Base-by-base conservation (phyloP, 2,113 vertebrate genomes). In the Leptodactylus fuscus region DNA sequence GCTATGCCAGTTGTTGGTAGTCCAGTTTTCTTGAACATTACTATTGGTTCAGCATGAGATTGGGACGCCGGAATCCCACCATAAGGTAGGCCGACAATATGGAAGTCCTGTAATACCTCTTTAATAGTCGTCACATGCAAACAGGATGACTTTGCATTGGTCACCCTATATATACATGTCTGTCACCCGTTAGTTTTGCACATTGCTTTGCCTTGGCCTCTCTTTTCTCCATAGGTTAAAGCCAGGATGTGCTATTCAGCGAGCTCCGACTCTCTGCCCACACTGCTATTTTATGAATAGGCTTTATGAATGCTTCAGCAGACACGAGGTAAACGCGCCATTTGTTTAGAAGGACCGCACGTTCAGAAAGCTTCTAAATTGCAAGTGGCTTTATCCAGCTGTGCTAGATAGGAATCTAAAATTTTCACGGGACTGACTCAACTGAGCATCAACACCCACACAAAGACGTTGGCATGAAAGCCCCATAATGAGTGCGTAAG, bases 321-420 rank as follows among this genome's bases (percentile, higher is more conserved):
- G 11, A 16, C 55, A 67, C 22, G 32, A 81, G 55, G 55, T 81
- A 38, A 81, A 65, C 20, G 55, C 58, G 9, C n/a, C 55, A 46
- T 81, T 44, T 81, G 48, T 81, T 65, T 46, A 67, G n/a, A 48
- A 65, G 78, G 55, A 29, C 7, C 13, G 22, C 32, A 55, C 65
- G 55, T 55, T 71, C 67, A 24, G 55, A 70, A 65, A 46, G 78
- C 58, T 22, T 73, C 41, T 69, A 48, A 34, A 81, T 29, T 46
- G 49, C 46, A 55, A 82, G 48, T 18, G 29, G 27, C 67, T 53
- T 70, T 55, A 16, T 73, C 65, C 81, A 55, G 49, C 81, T 82
- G 81, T 73, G 80, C 29, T 71, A 73, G 62, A 81, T 81, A 51
- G 27, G 80, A 81, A 16, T 70, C 27, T 51, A 70, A 81, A 81